These are phyloP conservation scores for Miniopterus natalensis DNA, from an alignment of 2,113 vertebrate genomes.

Conservation along the genomic window DNA sequence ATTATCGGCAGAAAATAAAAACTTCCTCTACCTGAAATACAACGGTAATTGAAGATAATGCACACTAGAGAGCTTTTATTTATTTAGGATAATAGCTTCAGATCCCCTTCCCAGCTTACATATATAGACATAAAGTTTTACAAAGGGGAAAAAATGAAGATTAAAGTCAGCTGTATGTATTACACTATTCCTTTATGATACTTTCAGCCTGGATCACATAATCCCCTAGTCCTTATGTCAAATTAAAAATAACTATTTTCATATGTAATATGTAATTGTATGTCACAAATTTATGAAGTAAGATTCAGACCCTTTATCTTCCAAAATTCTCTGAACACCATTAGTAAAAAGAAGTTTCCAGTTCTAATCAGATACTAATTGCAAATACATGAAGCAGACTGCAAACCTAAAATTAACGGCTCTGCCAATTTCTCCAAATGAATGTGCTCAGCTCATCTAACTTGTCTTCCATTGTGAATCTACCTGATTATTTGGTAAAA, in stretches of 20 bases:
- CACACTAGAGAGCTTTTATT: not conserved
- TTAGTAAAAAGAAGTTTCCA: conserved; percentile 34
- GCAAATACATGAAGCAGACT: conserved; percentile 43
- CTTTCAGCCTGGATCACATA: conserved; percentile 46
- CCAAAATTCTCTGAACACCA: conserved; percentile 58
- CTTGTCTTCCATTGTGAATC: not conserved
- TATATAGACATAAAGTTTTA: conserved; percentile 12
- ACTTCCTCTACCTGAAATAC: conserved; percentile 5
- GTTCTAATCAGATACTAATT: conserved; percentile 13
- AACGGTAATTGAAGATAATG: not conserved
- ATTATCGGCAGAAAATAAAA: conserved; percentile 37
- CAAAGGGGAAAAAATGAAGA: conserved; percentile 3
- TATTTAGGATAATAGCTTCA: conserved; percentile 36
- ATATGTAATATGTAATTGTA: conserved; percentile 45
- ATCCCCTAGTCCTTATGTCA: conserved; percentile 2
- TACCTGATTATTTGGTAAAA: not conserved
- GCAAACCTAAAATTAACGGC: conserved; percentile 29
- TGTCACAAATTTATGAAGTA: conserved; percentile 32
- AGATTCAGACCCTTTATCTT: conserved; percentile 50
- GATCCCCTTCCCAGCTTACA: not conserved
- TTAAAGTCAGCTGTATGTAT: conserved; percentile 49
- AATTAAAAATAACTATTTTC: conserved; percentile 63
- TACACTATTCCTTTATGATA: not conserved
- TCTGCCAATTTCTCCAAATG: conserved; percentile 52
- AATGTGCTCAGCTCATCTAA: not conserved